phyloP scores from a whole-genome alignment of 2,113 vertebrate genomes.

The Mesocricetus auratus region DNA sequence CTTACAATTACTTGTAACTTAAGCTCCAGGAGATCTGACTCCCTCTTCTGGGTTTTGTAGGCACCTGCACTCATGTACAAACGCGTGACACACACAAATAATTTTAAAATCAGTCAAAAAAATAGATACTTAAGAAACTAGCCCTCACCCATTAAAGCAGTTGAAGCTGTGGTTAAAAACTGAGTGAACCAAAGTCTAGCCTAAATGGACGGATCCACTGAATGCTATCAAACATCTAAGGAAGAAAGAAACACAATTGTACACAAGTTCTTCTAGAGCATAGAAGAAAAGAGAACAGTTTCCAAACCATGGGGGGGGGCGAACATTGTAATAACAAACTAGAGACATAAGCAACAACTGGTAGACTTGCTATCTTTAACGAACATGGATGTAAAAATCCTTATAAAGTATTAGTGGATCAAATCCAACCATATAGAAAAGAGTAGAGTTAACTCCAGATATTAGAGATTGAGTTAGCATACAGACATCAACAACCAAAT shows the following conservation, averaged over 20 bases:
- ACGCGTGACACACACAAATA: background rate
- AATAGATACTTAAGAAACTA: background rate
- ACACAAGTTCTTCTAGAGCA: background rate
- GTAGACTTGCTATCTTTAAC: background rate
- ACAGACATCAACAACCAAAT: slow-evolving; percentile 28
- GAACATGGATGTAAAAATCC: slow-evolving; percentile 6
- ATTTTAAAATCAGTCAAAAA: background rate
- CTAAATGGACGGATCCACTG: background rate
- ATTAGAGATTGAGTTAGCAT: background rate
- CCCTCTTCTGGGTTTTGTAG: background rate
- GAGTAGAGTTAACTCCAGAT: background rate
- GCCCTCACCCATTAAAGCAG: background rate
- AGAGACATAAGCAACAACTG: background rate
- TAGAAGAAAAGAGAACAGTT: background rate
- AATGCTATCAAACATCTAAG: slow-evolving; percentile 12
- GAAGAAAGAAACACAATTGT: background rate
- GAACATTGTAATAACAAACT: slow-evolving; percentile 9
- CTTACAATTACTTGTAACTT: background rate
- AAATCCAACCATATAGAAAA: background rate
- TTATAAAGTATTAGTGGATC: slow-evolving; percentile 15
- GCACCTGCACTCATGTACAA: background rate
- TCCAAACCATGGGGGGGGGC: background rate
- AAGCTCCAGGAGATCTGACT: background rate
- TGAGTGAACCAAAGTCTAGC: background rate
- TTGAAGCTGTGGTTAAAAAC: slow-evolving; percentile 37